Percentiles rank a stretch among this genome's conserved stretches.
These are phyloP conservation scores for Dastarcus helophoroides DNA, from an alignment of 2,888 invertebrate species.

Conservation along the genomic window DNA sequence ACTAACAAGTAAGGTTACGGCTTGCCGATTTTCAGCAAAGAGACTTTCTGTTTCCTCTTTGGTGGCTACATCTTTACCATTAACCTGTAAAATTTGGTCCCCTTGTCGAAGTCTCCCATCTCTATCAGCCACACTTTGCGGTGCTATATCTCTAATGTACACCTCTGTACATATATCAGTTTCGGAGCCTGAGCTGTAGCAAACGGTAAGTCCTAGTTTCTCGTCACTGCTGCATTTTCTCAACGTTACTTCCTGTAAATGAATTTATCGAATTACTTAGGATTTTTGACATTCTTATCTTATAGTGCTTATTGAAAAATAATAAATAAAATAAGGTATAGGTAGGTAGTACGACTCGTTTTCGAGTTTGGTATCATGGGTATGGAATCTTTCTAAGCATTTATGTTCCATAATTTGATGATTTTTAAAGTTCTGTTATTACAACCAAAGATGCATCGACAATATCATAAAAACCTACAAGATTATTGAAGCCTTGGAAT, in stretches of 20 bases:
- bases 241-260: conserved; percentile 53
- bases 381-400: too few species aligned
- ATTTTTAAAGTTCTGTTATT: too few species aligned
- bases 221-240: conserved; percentile 45
- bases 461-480: too few species aligned
- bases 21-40: conserved; percentile 45
- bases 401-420: too few species aligned
- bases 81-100: conserved; percentile 50
- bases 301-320: too few species aligned
- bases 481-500: too few species aligned
- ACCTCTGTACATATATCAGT: conserved; percentile 47
- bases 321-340: too few species aligned
- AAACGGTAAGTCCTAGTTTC: conserved; percentile 55
- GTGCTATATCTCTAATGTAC: conserved; percentile 54
- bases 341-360: too few species aligned
- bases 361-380: too few species aligned
- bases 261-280: too few species aligned
- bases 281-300: too few species aligned
- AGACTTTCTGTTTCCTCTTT: conserved; percentile 49
- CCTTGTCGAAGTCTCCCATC: conserved; percentile 50
- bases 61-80: conserved; percentile 48
- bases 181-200: conserved; percentile 48
- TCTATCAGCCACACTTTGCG: conserved; percentile 46
- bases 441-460: too few species aligned
- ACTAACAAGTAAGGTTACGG: conserved; percentile 48